phyloP scores from a whole-genome alignment of 2,888 invertebrate genomes.

The Hypomecis atomaria region DNA sequence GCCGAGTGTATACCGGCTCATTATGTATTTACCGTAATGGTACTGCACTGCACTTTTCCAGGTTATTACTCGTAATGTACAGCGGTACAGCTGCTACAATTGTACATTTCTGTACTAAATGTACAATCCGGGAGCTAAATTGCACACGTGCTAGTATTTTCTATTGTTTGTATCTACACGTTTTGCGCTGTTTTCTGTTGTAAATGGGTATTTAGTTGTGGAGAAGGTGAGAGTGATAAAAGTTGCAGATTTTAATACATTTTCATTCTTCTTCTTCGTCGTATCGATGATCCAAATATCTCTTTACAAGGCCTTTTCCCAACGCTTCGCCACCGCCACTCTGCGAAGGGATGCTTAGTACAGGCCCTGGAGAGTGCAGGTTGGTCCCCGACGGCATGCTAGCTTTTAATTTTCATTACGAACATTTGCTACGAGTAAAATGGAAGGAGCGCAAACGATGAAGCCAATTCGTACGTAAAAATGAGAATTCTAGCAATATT shows the following conservation, averaged over 20 bases:
- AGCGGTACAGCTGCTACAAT: constrained; percentile 1
- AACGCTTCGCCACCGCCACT: too few species aligned
- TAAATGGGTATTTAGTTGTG: constrained; percentile 2
- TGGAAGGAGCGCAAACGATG: too few species aligned
- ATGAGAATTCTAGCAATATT: too few species aligned
- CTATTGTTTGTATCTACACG: constrained; percentile 16
- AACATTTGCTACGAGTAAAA: too few species aligned
- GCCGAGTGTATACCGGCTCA: constrained; percentile 8
- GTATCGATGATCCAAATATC: too few species aligned
- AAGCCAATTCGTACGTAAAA: too few species aligned
- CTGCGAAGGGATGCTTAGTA: too few species aligned
- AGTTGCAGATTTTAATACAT: neutral
- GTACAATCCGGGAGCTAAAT: constrained; percentile 8
- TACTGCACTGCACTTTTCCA: constrained; percentile 19
- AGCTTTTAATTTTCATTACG: too few species aligned
- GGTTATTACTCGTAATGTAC: constrained; percentile 20
- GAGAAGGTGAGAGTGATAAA: neutral
- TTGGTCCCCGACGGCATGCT: too few species aligned
- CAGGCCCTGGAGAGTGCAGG: too few species aligned
- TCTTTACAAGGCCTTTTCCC: too few species aligned
- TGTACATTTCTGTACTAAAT: constrained; percentile 12
- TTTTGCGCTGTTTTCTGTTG: constrained; percentile 7
- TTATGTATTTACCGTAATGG: constrained; percentile 28
- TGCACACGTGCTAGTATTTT: constrained; percentile 15
- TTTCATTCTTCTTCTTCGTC: too few species aligned